Percentiles rank a stretch among this genome's conserved stretches.
phyloP scores from a whole-genome alignment of 2,888 invertebrate species.

The Andrena bucephala region DNA sequence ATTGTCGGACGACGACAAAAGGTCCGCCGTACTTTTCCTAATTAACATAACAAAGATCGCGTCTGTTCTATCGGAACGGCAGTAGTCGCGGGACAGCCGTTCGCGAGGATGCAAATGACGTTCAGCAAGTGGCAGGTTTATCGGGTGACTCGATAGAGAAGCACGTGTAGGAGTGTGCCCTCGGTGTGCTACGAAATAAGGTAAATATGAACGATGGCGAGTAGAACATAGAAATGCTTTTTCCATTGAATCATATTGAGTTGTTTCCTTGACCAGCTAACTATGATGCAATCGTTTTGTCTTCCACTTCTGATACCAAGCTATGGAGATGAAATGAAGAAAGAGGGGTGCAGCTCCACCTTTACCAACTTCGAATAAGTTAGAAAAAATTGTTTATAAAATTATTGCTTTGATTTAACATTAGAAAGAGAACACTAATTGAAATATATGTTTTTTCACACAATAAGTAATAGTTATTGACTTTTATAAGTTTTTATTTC shows the following conservation, averaged over 20 bases:
- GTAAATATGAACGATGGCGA: background rate
- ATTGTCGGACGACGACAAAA: constrained; percentile 20
- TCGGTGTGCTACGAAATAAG: background rate
- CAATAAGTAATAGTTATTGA: too few species aligned
- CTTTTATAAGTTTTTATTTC: too few species aligned
- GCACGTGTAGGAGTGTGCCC: constrained; percentile 3
- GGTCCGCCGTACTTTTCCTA: constrained; percentile 36
- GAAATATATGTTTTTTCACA: too few species aligned
- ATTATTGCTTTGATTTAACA: too few species aligned
- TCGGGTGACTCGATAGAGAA: background rate
- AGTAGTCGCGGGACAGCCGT: constrained; percentile 7
- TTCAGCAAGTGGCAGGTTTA: constrained; percentile 1
- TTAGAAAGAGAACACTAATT: too few species aligned
- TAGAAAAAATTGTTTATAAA: too few species aligned
- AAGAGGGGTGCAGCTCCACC: too few species aligned
- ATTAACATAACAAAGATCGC: constrained; percentile 56
- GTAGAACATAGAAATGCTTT: background rate
- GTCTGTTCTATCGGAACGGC: constrained; percentile 21
- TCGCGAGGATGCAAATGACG: constrained; percentile 24
- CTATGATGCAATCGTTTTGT: background rate
- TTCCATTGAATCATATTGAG: background rate
- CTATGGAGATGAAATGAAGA: background rate
- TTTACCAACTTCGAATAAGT: too few species aligned
- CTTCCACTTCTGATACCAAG: background rate
- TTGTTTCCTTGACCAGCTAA: constrained; percentile 6